Evolutionary conservation across 2,113 vertebrate genomes (phyloP), one percentile per base, ranked within the genome.

Genomic region (Polypterus senegalus): DNA sequence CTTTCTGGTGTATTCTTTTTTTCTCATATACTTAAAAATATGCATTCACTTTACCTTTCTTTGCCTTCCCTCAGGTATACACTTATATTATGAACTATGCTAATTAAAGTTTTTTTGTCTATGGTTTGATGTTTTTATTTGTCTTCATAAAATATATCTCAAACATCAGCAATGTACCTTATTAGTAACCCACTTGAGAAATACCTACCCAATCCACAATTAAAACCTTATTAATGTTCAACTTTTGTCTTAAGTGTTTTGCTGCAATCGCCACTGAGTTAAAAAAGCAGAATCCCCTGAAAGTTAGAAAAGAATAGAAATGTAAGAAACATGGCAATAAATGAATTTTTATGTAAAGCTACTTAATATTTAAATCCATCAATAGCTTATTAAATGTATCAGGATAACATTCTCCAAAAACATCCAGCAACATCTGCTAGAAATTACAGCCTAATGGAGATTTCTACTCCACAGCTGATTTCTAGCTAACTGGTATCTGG

Each of bases 341-440:
- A 27, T 27, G 1, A 27, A 27, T 90, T 90, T 79, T 74, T 76
- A 76, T 78, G 81, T 87, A 88, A 89, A 79, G 80, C 85, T 89
- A 77, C 88, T 88, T 89, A 89, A 92, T 91, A 86, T 90, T 81
- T 77, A 80, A 88, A 83, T 83, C 79, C 81, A 85, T 92, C 91
- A 89, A 88, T 88, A 85, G 77, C 89, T 90, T 89, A 87, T 88
- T 78, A 27, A 73, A 82, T 86, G 84, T 84, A 91, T 82, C 84
- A 87, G 79, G 74, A 87, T 88, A 91, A 82, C 71, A 73, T 87
- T 88, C 83, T 84, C 85, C 87, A 81, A 76, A 71, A 71, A 77
- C 69, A 70, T 70, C 73, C 67, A 71, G 67, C 66, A 77, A 79
- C 92, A 94, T 94, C 89, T 97, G 93, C 82, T 86, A 88, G 85